Evolutionary conservation across 2,113 vertebrate species (phyloP), one percentile per base, ranked within the genome.

Genomic region (Argyrosomus japonicus): DNA sequence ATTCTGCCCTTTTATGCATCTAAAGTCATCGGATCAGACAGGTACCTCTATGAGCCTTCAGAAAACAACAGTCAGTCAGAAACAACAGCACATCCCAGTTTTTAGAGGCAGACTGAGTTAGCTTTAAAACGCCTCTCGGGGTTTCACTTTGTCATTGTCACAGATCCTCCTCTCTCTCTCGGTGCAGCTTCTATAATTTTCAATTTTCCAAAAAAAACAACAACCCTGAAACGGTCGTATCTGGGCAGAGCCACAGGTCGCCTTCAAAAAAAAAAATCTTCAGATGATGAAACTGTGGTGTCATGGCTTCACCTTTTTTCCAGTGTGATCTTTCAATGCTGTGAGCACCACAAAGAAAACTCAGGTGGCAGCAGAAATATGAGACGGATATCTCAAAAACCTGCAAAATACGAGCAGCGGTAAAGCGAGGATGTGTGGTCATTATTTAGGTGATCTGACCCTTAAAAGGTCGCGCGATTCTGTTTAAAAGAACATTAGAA

Each of bases 61-160:
- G 29, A 29, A 4, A 36, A 27, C 25, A 27, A 36, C 15, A 78
- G 71, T 43, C 65, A 70, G 68, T 71, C 82, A 78, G 64, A 45
- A 78, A 77, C 29, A 80, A 43, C 47, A 62, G 51, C 4, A 23
- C 27, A 18, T 5, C 45, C 25, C 50, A 48, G 57, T 67, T 81
- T 61, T 17, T 43, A 19, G n/a, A 25, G 47, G 36, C 36, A 23
- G 51, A 47, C 7, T 47, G 27, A 23, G 76, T 5, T 19, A 21
- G 65, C 29, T 27, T 50, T 27, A 7, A 15, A 45, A 0, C 36
- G 7, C 51, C 73, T 8, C 47, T 8, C 10, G 7, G 51, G 75
- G 60, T 51, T 71, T 64, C 19, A 25, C 2, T 47, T 82, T 27
- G 19, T 71, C 54, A 61, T 4, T n/a, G 27, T 3, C 14, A 53